These are phyloP conservation scores for Lethocerus indicus DNA, from an alignment of 1,140 invertebrate genomes.

Conservation along the genomic window DNA sequence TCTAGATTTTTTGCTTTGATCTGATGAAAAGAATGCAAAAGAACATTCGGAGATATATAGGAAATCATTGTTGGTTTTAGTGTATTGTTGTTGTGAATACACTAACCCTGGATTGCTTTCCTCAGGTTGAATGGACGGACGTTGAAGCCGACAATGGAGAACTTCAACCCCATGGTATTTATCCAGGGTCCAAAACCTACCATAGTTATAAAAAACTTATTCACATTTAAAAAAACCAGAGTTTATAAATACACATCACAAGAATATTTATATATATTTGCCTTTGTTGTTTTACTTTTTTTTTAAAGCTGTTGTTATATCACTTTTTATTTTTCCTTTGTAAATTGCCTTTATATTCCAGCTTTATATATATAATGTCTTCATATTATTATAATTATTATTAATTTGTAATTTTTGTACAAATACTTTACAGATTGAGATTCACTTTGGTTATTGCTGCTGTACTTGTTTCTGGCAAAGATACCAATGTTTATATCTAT, in stretches of 20 bases:
- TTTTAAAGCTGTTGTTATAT: no score
- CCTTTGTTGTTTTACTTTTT: no score
- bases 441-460: conserved; percentile 1
- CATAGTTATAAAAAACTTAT: conserved; percentile 12
- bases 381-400: no score
- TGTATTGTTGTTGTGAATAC: conserved; percentile 9
- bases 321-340: no score
- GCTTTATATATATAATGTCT: no score
- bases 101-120: conserved; percentile 21
- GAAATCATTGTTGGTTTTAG: no score
- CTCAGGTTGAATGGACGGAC: conserved; percentile 20
- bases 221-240: neutral
- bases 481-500: no score
- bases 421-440: conserved; percentile 4
- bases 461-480: neutral
- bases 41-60: no score
- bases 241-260: neutral
- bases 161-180: conserved; percentile 21
- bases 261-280: conserved; percentile 1
- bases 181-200: conserved; percentile 18
- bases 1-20: no score
- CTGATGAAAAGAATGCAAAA: no score
- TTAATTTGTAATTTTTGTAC: no score
- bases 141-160: conserved; percentile 14
- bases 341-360: no score